Evolutionary conservation across 2,888 invertebrate genomes (phyloP), one percentile per base, ranked within the genome.

Genomic region (Neoaliturus tenellus): DNA sequence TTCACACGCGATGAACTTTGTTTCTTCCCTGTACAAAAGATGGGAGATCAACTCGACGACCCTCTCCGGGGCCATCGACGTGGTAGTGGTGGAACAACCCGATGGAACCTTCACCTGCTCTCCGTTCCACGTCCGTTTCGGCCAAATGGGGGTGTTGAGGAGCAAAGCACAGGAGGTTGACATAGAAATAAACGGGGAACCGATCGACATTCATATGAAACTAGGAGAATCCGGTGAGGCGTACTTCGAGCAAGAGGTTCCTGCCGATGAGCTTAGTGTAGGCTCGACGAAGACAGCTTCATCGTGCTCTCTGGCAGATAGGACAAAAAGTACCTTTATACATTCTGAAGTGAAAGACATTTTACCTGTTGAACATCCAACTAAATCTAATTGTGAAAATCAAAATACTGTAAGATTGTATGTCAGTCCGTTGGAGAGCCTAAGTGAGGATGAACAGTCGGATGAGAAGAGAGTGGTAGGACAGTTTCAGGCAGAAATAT

Each of bases 121-220:
- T 12, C 99, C 99, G 0, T 99, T 99, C 92, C 99, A 99, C 91
- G 99, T 99, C 48, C 95, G 99, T 82, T 99, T 99, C 90, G 99
- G 99, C 80, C 99, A 99, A 92, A 94, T 99, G 88, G 99, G 99
- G 17, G 99, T 99, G 6, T 93, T 99, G 28, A 94, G 98, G 85
- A 97, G 98, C 89, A 94, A 97, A 87, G 98, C 99, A 90, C 99
- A 99, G 96, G 96, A 99, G 98, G 99, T 99, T 89, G 99, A 99
- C 91, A 96, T 99, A 89, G 98, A 98, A 91, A 95, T 99, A 88
- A 99, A 99, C 93, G 99, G 98, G 80, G 96, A 97, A 88, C 94
- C 97, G 0, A 93, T 97, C 81, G 96, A 97, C 89, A 96, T 99
- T 89, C 98, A 99, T 90, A 99, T 99, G 99, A 99, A 99, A 91